Base-by-base conservation (phyloP, 2,113 vertebrate species). In the Struthidea cinerea region DNA sequence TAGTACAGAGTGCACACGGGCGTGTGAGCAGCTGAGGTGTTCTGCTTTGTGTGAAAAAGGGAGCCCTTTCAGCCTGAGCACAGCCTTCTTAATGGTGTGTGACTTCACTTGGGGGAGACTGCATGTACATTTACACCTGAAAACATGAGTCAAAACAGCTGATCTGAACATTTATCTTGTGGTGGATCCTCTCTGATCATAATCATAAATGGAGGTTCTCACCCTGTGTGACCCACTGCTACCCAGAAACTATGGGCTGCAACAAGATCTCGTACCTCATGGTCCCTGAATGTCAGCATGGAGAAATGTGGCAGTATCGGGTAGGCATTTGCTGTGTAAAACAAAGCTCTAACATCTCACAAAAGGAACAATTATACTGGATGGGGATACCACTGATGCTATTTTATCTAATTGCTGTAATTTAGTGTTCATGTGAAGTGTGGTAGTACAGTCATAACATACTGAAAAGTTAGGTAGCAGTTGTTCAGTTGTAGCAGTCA, bases 11-110 rank as follows among this genome's bases (percentile, higher is more conserved):
- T 73, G 44, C 77, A 27, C 67, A 15, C 0, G 8, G 64, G 13
- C 23, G 1, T 3, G 20, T 15, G 47, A 61, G 65, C 27, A 59
- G 28, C 33, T 0, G 0, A 61, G 16, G 5, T 52, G 13, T 37
- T 17, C 68, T 60, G 30, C 35, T 76, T 46, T 53, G 77, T 16
- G 11, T 57, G 67, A 20, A 5, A 20, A 26, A 20, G 5, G 8
- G 10, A 60, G 18, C 23, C 39, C 41, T 65, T 37, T 47, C 35
- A 41, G 7, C 27, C 21, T 24, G 23, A 42, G 24, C 39, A 32
- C 24, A 74, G 63, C 20, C 59, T 64, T 90, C 55, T 39, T 56
- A 10, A 23, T 24, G 37, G 30, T 18, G 8, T 41, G 12, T 49
- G 28, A 14, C 55, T 82, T 89, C 33, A 7, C 56, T 15, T 70